Percentiles rank a stretch among this genome's conserved stretches.
Evolutionary conservation across 2,888 invertebrate species (phyloP).

Genomic region (Thera obeliscata): DNA sequence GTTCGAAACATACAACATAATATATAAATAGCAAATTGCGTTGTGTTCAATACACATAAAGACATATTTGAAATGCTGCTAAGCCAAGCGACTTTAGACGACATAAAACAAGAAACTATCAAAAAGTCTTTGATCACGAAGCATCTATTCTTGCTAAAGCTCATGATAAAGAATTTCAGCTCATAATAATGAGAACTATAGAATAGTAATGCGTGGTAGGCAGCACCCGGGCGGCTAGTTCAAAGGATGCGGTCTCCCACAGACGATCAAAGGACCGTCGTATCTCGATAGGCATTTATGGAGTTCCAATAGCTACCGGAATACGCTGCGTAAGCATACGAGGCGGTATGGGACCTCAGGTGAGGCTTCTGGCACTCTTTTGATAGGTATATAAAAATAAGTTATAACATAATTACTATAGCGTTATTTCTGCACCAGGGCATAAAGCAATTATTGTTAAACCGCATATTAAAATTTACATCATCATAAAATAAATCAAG

Average conservation of each 20-base stretch:
- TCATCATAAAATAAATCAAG: conserved; percentile 52
- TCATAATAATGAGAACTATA: conserved; percentile 20
- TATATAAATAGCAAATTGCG: background rate
- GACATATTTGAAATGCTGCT: conserved; percentile 1
- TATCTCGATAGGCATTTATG: conserved; percentile 68
- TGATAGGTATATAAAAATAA: too few species aligned
- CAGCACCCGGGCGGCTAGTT: conserved; percentile 63
- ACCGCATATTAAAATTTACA: conserved; percentile 59
- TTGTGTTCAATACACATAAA: background rate
- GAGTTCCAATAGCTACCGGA: conserved; percentile 64
- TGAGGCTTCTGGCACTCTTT: conserved; percentile 11
- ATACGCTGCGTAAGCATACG: conserved; percentile 52
- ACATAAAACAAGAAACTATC: conserved; percentile 2
- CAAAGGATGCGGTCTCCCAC: conserved; percentile 58
- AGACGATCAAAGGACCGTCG: conserved; percentile 70
- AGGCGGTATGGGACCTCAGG: conserved; percentile 17
- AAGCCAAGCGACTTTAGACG: conserved; percentile 9
- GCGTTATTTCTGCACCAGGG: conserved; percentile 29
- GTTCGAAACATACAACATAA: background rate
- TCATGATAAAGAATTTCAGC: conserved; percentile 31
- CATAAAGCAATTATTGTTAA: conserved; percentile 44
- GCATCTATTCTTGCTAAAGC: background rate
- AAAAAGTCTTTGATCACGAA: conserved; percentile 7
- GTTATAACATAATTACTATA: background rate
- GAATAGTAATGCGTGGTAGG: conserved; percentile 67